These are phyloP conservation scores for Microtus pennsylvanicus DNA, from an alignment of 2,113 vertebrate species.

Conservation along the genomic window DNA sequence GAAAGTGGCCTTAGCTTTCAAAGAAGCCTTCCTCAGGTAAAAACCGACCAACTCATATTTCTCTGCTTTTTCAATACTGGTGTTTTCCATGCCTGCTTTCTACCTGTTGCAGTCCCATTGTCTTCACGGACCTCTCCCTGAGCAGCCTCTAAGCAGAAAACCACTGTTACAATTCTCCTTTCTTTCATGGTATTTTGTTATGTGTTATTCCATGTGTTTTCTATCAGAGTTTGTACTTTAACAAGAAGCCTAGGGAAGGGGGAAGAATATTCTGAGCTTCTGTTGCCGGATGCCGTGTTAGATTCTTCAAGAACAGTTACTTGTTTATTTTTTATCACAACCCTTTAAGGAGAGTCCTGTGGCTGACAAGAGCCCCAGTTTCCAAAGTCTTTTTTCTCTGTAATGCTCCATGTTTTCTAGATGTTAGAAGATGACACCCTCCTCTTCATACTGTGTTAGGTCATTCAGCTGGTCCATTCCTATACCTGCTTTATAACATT, in stretches of 20 bases:
- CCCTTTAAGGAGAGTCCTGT: background rate
- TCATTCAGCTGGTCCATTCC: background rate
- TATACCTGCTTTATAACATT: background rate
- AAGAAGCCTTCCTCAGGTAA: background rate
- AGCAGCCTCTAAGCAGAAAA: background rate
- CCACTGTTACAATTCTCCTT: background rate
- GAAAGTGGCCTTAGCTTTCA: background rate
- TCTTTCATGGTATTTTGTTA: background rate
- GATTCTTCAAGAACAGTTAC: background rate
- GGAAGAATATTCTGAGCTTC: background rate
- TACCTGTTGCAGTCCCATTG: constrained; percentile 59
- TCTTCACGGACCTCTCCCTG: background rate
- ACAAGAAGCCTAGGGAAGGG: background rate
- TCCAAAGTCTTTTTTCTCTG: constrained; percentile 18
- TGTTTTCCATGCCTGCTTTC: background rate
- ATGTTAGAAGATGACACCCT: background rate
- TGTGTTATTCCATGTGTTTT: background rate
- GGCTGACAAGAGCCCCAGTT: constrained; percentile 13
- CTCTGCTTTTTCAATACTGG: background rate
- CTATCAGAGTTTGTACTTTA: background rate
- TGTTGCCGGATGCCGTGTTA: background rate
- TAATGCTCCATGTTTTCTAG: background rate
- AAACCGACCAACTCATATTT: constrained; percentile 29
- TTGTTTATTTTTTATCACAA: background rate
- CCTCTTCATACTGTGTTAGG: background rate